These are phyloP conservation scores for Rambutsinella grinnellia DNA, from an alignment of 2,888 invertebrate genomes.

Conservation along the genomic window DNA sequence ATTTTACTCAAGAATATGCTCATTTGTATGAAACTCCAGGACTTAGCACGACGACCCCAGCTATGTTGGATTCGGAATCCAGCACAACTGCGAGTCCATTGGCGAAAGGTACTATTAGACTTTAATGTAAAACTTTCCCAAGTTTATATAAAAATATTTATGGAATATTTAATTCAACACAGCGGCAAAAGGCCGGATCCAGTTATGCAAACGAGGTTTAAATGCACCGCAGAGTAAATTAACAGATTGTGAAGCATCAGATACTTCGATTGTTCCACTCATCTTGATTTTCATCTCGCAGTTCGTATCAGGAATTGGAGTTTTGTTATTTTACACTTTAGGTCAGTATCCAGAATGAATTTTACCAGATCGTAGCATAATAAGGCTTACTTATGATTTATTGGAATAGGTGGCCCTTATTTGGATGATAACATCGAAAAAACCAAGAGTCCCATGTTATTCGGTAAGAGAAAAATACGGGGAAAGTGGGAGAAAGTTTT, in stretches of 20 bases:
- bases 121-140: too few species aligned
- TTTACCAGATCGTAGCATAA: background rate
- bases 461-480: slow-evolving; percentile 69
- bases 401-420: slow-evolving; percentile 72
- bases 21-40: slow-evolving; percentile 57
- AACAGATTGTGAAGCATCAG: slow-evolving; percentile 68
- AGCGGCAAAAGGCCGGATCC: slow-evolving; percentile 30
- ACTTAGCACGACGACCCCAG: background rate
- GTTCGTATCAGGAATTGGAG: slow-evolving; percentile 79
- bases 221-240: slow-evolving; percentile 15
- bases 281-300: slow-evolving; percentile 77
- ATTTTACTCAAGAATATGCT: slow-evolving; percentile 72
- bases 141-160: background rate
- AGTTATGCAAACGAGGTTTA: slow-evolving; percentile 29
- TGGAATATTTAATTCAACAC: background rate
- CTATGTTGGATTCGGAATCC: too few species aligned
- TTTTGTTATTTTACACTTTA: slow-evolving; percentile 77
- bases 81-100: too few species aligned
- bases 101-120: too few species aligned
- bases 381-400: background rate
- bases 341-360: slow-evolving; percentile 68
- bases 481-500: slow-evolving; percentile 3
- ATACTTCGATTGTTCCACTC: slow-evolving; percentile 73
- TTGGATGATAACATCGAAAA: slow-evolving; percentile 80
- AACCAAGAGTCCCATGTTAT: slow-evolving; percentile 75